A percentile compares a stretch with the other conserved stretches of the same genome.
Evolutionary conservation across 2,113 vertebrate genomes (phyloP).

Genomic region (Seriola quinqueradiata): DNA sequence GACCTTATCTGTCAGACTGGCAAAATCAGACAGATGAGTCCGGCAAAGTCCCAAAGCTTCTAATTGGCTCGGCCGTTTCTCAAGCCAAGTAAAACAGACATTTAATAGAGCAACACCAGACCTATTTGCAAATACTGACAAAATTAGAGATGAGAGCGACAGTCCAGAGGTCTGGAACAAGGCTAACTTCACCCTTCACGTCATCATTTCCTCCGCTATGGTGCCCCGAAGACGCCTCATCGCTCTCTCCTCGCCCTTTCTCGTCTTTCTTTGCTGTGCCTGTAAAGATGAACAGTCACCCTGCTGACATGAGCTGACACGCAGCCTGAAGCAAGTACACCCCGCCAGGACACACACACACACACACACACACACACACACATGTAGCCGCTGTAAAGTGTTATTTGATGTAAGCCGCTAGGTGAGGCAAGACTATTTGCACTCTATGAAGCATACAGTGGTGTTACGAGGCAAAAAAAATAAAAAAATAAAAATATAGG

Average conservation of each 20-base stretch:
- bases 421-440: constrained; percentile 5
- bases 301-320: constrained; percentile 62
- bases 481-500: not conserved
- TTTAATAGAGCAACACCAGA: not conserved
- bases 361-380: not conserved
- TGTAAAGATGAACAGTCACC: constrained; percentile 32
- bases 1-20: not conserved
- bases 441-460: constrained; percentile 1
- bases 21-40: not conserved
- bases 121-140: not conserved
- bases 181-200: constrained; percentile 3
- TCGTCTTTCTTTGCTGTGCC: constrained; percentile 9
- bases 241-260: not conserved
- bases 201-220: not conserved
- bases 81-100: not conserved
- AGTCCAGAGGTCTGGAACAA: constrained; percentile 15
- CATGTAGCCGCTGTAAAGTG: not conserved
- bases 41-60: not conserved
- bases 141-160: not conserved
- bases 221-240: not conserved
- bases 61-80: not conserved
- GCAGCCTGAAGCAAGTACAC: constrained; percentile 44
- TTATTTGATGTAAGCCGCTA: constrained; percentile 16
- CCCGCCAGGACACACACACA: constrained; percentile 4
- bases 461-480: not conserved